phyloP scores from a whole-genome alignment of 2,888 invertebrate genomes.

The Acanthosepion esculentum region DNA sequence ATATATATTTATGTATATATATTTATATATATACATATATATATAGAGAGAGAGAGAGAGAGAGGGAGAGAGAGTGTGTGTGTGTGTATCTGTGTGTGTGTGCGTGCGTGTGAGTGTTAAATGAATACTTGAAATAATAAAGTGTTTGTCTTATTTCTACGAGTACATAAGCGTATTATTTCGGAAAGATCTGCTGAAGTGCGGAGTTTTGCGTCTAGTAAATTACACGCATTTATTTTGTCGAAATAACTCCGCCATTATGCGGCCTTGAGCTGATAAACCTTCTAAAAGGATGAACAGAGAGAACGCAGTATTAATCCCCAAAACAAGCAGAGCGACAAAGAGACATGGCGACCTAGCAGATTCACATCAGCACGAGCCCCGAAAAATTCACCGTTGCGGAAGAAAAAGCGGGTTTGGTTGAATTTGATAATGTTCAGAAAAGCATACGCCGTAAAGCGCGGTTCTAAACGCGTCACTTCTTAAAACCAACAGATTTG shows the following conservation, averaged over 20 bases:
- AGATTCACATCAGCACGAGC: neutral
- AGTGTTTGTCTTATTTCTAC: neutral
- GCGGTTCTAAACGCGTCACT: neutral
- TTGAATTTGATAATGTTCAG: neutral
- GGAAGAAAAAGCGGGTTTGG: neutral
- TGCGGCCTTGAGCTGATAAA: neutral
- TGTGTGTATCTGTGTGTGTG: too few species aligned
- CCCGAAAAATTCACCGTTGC: neutral
- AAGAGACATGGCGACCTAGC: neutral
- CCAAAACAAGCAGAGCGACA: neutral
- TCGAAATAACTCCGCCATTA: neutral
- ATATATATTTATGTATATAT: neutral
- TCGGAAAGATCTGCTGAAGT: neutral
- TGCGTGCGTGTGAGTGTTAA: too few species aligned
- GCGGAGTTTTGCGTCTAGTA: neutral
- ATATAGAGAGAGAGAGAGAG: too few species aligned
- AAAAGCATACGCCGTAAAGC: neutral
- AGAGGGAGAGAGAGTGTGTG: too few species aligned
- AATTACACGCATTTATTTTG: neutral
- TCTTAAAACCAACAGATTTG: neutral
- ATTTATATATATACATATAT: neutral
- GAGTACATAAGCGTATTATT: neutral
- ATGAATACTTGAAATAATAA: neutral
- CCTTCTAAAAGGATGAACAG: neutral
- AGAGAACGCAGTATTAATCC: neutral